These are phyloP conservation scores for Melanophora roralis DNA, from an alignment of 2,888 invertebrate genomes.

Conservation along the genomic window DNA sequence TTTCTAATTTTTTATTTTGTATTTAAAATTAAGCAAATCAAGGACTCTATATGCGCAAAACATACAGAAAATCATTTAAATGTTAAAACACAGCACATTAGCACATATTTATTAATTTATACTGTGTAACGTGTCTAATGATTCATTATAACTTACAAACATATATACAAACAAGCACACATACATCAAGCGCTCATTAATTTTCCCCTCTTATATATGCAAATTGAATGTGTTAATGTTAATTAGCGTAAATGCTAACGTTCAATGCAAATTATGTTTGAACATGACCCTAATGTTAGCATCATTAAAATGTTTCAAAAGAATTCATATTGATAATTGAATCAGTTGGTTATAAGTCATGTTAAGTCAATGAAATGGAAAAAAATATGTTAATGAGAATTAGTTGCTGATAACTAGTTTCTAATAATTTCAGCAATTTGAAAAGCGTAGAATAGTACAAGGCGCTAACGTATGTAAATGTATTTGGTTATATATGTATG, in stretches of 20 bases:
- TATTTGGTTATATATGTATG: background rate
- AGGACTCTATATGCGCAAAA: too few relatives aligned
- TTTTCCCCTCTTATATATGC: constrained; percentile 35
- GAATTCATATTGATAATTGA: constrained; percentile 55
- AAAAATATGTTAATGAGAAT: constrained; percentile 48
- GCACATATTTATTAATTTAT: too few relatives aligned
- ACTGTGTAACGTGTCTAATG: too few relatives aligned
- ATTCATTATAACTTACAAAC: too few relatives aligned
- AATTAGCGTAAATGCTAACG: constrained; percentile 55
- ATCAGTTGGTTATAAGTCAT: constrained; percentile 54
- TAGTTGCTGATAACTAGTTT: constrained; percentile 6
- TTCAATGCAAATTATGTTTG: constrained; percentile 49
- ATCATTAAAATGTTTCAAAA: constrained; percentile 16
- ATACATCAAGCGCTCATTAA: too few relatives aligned
- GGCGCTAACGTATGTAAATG: too few relatives aligned
- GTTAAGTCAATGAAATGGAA: constrained; percentile 49
- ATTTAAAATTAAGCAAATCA: too few relatives aligned
- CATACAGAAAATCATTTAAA: too few relatives aligned
- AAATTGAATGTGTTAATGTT: constrained; percentile 51
- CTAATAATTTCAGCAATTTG: background rate
- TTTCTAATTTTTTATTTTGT: too few relatives aligned
- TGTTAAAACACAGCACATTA: too few relatives aligned
- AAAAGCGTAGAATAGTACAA: background rate
- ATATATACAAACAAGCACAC: too few relatives aligned
- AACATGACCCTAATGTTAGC: constrained; percentile 45